Evolutionary conservation across 2,113 vertebrate genomes (phyloP), one percentile per base, ranked within the genome.

Genomic region (Aldabrachelys gigantea): DNA sequence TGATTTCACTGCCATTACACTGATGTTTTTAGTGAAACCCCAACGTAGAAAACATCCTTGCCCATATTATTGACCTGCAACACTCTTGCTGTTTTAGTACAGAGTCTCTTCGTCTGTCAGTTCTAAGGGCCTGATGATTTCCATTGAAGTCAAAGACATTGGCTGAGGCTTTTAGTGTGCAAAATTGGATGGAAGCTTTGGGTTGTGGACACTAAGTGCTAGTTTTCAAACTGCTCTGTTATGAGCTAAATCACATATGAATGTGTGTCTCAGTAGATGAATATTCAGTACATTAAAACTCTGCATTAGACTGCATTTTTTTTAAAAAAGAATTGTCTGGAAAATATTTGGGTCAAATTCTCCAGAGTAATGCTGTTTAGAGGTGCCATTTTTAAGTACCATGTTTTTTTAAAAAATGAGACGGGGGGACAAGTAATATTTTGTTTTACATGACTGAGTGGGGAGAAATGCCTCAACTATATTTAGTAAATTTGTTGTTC

Each of bases 301-400:
- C n/a, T 56, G 81, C 69, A 89, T 91, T 76, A 44, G 50, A 13
- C 6, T 96, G 79, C 50, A 14, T 86, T 84, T 17, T 90, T 89
- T 65, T 24, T 54, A 21, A 79, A 91, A 95, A 94, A 6, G 6
- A 38, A 56, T 59, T 79, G 10, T 56, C 92, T 89, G 87, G 0
- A 0, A 13, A 86, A n/a, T 29, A 52, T 94, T 0, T 85, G 31
- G 91, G 27, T 76, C 52, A 78, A 14, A 57, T 80, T 94, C 35
- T 88, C 53, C 89, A 12, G 3, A 19, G 78, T 44, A 88, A 96
- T 88, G 59, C 87, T 10, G 88, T 85, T 90, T 2, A 1, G 81
- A 84, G 92, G n/a, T 93, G 25, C 56, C 44, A 4, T 54, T 95
- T 95, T 89, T 14, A 96, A 62, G 44, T 89, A 76, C 22, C 69